Conservation (phyloP, 2,888 invertebrate species). For the Tenthredo mesomela region DNA sequence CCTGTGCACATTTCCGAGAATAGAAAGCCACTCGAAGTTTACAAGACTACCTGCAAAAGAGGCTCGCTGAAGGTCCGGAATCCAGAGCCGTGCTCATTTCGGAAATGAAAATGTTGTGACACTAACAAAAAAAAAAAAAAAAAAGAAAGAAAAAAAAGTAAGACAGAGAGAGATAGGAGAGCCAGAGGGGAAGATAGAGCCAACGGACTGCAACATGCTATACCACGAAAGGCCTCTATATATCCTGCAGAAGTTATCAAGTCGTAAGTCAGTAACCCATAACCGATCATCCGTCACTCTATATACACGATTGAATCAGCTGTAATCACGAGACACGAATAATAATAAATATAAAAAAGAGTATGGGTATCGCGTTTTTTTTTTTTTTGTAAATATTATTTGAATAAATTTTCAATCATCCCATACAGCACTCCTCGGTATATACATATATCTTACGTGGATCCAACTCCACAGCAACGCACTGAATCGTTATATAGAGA, state of each 20-base stretch:
- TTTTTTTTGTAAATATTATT: background rate
- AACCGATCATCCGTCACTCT: background rate
- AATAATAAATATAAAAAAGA: no score
- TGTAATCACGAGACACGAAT: background rate
- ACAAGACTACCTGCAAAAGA: conserved; percentile 49
- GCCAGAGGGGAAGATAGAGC: background rate
- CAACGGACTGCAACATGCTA: background rate
- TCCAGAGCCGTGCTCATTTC: conserved; percentile 11
- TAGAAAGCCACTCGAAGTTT: conserved; percentile 42
- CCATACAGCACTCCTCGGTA: background rate
- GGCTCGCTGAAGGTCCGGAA: conserved; percentile 37
- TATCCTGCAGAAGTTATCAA: conserved; percentile 63
- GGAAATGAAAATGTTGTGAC: conserved; percentile 56
- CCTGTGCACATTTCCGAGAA: conserved; percentile 34
- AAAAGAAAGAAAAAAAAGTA: background rate
- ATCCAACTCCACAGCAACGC: background rate
- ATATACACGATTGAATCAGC: background rate
- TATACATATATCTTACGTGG: background rate
- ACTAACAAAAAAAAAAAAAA: conserved; percentile 11
- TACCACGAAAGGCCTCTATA: conserved; percentile 39
- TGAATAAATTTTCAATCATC: background rate
- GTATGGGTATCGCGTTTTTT: no score
- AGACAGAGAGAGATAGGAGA: background rate
- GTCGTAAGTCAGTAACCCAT: conserved; percentile 58
- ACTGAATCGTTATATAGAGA: conserved; percentile 49